Evolutionary conservation across 2,888 invertebrate species (phyloP).

Genomic region (Sphecodes monilicornis): DNA sequence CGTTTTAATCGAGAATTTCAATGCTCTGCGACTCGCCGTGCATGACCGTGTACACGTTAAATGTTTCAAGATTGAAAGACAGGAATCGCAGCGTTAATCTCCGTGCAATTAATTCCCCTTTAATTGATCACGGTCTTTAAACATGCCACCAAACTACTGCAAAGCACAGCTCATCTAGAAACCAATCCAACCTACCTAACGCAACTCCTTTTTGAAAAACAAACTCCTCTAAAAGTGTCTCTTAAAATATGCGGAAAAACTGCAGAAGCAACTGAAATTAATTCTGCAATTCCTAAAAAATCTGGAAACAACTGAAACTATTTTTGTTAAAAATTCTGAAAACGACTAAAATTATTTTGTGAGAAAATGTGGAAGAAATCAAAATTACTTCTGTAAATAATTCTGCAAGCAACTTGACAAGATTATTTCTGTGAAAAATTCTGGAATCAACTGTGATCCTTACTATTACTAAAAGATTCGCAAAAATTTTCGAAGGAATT

Average conservation of each 20-base stretch:
- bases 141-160: neutral
- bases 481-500: too few species aligned
- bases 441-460: neutral
- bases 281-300: neutral
- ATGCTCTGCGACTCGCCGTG: neutral
- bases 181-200: neutral
- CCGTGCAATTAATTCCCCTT: neutral
- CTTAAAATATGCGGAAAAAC: neutral
- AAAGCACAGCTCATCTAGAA: neutral
- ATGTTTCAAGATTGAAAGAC: neutral
- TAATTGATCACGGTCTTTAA: neutral
- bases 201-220: too few species aligned
- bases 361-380: too few species aligned
- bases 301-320: neutral
- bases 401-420: neutral
- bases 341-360: too few species aligned
- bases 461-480: too few species aligned
- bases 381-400: too few species aligned
- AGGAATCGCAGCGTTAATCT: neutral
- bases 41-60: neutral
- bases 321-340: neutral
- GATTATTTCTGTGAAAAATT: neutral
- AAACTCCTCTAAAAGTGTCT: neutral
- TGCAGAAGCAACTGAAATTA: neutral
- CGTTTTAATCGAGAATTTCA: constrained; percentile 11